Conservation (phyloP, 64 coral and sea anemone species). For the Montipora sp. region DNA sequence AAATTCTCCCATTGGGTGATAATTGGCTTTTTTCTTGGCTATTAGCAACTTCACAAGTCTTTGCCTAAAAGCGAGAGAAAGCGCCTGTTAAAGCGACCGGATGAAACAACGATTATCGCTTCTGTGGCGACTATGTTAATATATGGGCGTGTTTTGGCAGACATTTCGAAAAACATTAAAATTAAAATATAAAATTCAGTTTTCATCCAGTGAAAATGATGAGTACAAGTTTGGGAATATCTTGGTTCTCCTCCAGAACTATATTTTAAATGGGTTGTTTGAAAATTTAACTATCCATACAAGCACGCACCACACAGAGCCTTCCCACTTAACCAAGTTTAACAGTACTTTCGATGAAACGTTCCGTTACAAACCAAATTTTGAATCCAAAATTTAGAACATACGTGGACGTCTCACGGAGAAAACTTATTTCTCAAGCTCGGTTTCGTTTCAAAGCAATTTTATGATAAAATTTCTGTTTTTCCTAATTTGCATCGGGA, state of each 20-base stretch:
- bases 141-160: neutral
- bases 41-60: slow-evolving; percentile 34
- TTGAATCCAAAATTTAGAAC: too few relatives aligned
- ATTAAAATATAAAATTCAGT: neutral
- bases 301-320: too few relatives aligned
- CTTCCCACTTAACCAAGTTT: too few relatives aligned
- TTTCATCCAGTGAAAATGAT: neutral
- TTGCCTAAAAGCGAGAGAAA: slow-evolving; percentile 8
- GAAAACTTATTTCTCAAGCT: neutral
- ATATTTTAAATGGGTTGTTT: neutral
- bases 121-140: neutral
- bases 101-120: neutral
- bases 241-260: neutral
- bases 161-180: neutral
- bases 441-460: neutral
- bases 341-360: neutral
- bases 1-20: neutral
- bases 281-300: neutral
- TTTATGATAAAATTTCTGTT: neutral
- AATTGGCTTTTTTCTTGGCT: neutral
- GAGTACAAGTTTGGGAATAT: neutral
- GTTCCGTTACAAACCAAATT: too few relatives aligned
- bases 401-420: neutral
- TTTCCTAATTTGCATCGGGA: neutral
- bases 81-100: neutral